Evolutionary conservation across 1,140 invertebrate species (phyloP).

Genomic region (Zaprionus lachaisei): DNA sequence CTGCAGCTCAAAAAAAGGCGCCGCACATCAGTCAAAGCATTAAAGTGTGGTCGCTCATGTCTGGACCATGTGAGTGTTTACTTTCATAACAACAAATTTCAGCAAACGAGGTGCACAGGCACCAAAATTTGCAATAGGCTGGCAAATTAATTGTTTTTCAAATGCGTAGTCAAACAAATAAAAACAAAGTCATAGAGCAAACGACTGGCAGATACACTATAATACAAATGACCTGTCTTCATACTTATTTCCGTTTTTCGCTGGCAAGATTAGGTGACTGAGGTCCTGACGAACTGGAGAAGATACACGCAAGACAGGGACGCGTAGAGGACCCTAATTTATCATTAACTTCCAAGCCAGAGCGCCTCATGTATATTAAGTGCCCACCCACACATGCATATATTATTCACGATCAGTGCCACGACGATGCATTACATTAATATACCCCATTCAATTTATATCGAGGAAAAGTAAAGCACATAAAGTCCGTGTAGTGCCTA

Average conservation of each 20-base stretch:
- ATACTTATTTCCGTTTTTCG: too few species aligned
- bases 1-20: conserved; percentile 23
- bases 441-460: conserved; percentile 51
- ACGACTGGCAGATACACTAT: conserved; percentile 15
- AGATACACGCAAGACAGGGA: too few species aligned
- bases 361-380: neutral
- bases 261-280: too few species aligned
- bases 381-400: conserved; percentile 6
- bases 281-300: too few species aligned
- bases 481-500: conserved; percentile 62
- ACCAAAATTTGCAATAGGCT: conserved; percentile 54
- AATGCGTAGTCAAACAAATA: conserved; percentile 74
- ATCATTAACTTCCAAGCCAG: conserved; percentile 9
- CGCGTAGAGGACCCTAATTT: neutral
- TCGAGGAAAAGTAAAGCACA: conserved; percentile 42
- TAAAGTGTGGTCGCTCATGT: conserved; percentile 72
- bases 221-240: neutral
- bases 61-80: conserved; percentile 66
- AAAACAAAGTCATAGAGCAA: conserved; percentile 16
- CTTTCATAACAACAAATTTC: conserved; percentile 65
- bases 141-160: conserved; percentile 75
- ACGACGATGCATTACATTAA: conserved; percentile 39
- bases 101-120: neutral
- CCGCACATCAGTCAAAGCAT: conserved; percentile 69
- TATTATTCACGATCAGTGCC: conserved; percentile 12